Evolutionary conservation across 2,797 vertebrate species (phyloP).

Genomic region (Myotis vivesi): DNA sequence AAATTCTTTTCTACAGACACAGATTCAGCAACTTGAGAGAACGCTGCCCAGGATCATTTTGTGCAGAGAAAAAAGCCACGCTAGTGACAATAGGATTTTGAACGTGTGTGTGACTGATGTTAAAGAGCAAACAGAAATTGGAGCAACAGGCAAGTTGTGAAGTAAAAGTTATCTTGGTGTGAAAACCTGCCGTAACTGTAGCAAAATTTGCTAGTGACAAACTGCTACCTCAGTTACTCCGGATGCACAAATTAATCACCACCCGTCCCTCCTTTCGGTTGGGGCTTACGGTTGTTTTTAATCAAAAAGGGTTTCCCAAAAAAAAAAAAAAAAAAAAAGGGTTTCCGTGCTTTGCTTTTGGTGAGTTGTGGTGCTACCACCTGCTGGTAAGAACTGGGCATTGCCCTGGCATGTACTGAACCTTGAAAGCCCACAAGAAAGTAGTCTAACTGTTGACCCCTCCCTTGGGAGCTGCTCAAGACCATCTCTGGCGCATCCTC

Average conservation of each 20-base stretch:
- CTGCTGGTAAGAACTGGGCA: conserved; percentile 36
- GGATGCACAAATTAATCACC: background rate
- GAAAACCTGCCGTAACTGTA: conserved; percentile 26
- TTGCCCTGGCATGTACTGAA: background rate
- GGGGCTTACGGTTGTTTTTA: background rate
- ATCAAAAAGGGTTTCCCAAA: background rate
- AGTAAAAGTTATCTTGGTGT: background rate
- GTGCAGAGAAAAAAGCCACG: background rate
- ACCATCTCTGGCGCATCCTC: background rate
- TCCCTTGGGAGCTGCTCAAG: background rate
- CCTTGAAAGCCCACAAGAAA: background rate
- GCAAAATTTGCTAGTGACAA: conserved; percentile 6
- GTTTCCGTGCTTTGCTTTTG: background rate
- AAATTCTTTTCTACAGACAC: background rate
- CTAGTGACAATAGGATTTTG: background rate
- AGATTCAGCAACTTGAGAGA: background rate
- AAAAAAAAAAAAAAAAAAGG: too few species aligned
- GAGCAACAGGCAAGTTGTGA: background rate
- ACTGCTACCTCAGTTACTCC: background rate
- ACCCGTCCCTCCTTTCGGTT: background rate
- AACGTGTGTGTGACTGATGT: background rate
- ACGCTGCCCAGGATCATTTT: background rate
- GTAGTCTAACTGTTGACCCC: too few species aligned
- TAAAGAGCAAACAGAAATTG: background rate
- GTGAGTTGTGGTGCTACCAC: conserved; percentile 43